Base-by-base conservation (phyloP, 2,113 vertebrate genomes). In the Ondatra zibethicus region DNA sequence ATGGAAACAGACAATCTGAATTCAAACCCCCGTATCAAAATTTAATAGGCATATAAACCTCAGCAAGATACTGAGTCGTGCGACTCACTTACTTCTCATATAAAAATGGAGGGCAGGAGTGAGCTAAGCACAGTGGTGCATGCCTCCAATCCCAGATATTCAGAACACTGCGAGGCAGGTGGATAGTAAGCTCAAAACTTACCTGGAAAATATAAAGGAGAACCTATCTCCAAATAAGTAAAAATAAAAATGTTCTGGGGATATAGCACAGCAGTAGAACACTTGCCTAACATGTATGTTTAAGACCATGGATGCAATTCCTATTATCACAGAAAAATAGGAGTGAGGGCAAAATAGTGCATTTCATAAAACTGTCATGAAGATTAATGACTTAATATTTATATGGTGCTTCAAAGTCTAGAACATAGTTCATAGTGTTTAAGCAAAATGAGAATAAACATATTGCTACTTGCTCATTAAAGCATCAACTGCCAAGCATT, bases 351-450 rank as follows among this genome's bases (percentile, higher is more conserved):
- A 70, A 96, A 93, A 96, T 5, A 84, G 16, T 58, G 90, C 86
- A 31, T 42, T 84, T 80, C 76, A 92, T 52, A 96, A 66, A 55
- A 25, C 19, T 93, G 50, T 29, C 86, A 11, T 47, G 3, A 93
- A 39, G 45, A 94, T 93, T 68, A 73, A 45, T 84, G 88, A 93
- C 45, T 95, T 89, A 93, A 77, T 92, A 95, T 84, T 73, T 93
- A 6, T 68, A 95, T 88, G 39, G 27, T 96, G n/a, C n/a, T 72
- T 91, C 91, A 52, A 88, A 95, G 33, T 58, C 72, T 77, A 50
- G 29, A 27, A 96, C 61, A 87, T 11, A 82, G 47, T 92, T 77
- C 29, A 88, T 82, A 39, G 36, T 88, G 75, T 14, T 96, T 88
- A 92, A 82, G 39, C 75, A 88, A 50, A 88, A 76, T 75, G 65